Percentiles rank a stretch among this genome's conserved stretches.
These are phyloP conservation scores for Sipha maydis DNA, from an alignment of 2,888 invertebrate genomes.

Conservation along the genomic window DNA sequence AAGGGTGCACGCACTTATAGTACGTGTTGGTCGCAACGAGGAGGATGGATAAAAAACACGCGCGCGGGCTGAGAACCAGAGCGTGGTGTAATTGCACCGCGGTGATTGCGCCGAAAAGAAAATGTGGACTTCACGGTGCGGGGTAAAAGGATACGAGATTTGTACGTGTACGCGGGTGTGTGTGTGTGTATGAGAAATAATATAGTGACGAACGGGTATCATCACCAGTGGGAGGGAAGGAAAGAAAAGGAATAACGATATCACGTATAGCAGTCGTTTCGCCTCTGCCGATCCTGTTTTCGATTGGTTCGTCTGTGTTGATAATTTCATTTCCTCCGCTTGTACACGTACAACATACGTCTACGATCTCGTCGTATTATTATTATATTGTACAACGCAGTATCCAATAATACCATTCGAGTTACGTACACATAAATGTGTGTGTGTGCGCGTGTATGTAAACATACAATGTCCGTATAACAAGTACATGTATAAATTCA, in stretches of 20 bases:
- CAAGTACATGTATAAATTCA: neutral
- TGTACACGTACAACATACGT: neutral
- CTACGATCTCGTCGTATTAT: neutral
- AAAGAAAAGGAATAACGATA: conserved; percentile 35
- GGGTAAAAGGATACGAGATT: neutral
- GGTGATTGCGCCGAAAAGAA: conserved; percentile 20
- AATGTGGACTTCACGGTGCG: neutral
- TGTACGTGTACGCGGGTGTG: no score
- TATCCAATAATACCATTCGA: neutral
- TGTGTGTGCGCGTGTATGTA: neutral
- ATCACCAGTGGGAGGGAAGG: neutral
- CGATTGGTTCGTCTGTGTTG: conserved; percentile 65
- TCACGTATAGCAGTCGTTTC: conserved; percentile 17
- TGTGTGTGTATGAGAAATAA: neutral
- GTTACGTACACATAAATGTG: neutral
- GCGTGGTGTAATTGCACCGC: neutral
- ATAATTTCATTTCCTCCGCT: conserved; percentile 64
- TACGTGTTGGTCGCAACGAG: neutral
- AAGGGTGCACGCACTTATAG: neutral
- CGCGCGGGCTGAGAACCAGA: neutral
- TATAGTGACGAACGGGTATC: neutral
- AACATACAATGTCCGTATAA: neutral
- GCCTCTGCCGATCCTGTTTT: conserved; percentile 21
- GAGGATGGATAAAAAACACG: conserved; percentile 8
- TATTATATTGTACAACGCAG: conserved; percentile 1